These are phyloP conservation scores for Taphrorychus bicolor DNA, from an alignment of 2,888 invertebrate genomes.

Conservation along the genomic window DNA sequence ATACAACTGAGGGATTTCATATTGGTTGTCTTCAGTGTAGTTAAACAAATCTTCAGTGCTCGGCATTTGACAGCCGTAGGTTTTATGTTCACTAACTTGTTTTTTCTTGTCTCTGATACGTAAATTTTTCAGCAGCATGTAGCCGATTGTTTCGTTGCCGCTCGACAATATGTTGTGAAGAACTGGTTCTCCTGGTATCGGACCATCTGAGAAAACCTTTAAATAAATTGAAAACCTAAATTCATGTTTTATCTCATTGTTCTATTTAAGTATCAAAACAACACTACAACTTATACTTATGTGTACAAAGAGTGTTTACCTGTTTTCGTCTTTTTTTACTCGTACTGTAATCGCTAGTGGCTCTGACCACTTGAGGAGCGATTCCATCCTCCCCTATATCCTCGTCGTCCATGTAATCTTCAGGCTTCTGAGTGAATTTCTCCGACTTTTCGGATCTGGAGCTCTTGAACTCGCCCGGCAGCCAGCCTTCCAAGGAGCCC, in stretches of 20 bases:
- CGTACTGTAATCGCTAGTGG: slow-evolving; percentile 77
- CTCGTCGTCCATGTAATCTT: slow-evolving; percentile 99
- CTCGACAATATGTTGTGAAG: slow-evolving; percentile 73
- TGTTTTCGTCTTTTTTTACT: slow-evolving; percentile 58
- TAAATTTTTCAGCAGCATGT: slow-evolving; percentile 84
- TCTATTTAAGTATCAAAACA: no score
- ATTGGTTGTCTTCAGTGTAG: slow-evolving; percentile 59
- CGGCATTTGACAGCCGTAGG: slow-evolving; percentile 64
- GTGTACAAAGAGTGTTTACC: slow-evolving; percentile 6
- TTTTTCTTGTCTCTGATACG: slow-evolving; percentile 61
- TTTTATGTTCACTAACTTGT: slow-evolving; percentile 50
- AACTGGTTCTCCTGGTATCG: slow-evolving; percentile 72
- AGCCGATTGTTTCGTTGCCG: slow-evolving; percentile 87
- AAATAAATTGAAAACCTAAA: no score
- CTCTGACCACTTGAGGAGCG: slow-evolving; percentile 84
- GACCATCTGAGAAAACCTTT: slow-evolving; percentile 54
- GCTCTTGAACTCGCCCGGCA: slow-evolving; percentile 89
- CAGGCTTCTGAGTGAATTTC: slow-evolving; percentile 70
- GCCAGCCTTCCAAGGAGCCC: slow-evolving; percentile 95
- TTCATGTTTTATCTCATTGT: no score
- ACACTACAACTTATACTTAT: no score
- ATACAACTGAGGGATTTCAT: slow-evolving; percentile 83
- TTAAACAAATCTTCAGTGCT: slow-evolving; percentile 58
- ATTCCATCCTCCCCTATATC: slow-evolving; percentile 95
- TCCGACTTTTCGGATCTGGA: slow-evolving; percentile 76